Evolutionary conservation across 30 jellyfish, hydroid and myxozoan genomes (phyloP).

Genomic region (Cassiopea andromeda): DNA sequence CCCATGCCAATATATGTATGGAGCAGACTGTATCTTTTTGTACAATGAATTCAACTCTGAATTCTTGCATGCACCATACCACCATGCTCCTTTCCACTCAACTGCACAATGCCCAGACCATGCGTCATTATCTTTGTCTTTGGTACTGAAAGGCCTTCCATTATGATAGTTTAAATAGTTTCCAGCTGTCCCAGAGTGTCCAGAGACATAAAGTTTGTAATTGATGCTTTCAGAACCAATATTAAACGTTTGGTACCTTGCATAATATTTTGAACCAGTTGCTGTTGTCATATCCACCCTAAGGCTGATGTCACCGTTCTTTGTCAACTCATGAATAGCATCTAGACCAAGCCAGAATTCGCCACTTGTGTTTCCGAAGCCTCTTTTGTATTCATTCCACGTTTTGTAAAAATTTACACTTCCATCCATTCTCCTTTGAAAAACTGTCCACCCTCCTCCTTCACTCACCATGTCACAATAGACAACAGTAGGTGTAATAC

Average conservation of each 20-base stretch:
- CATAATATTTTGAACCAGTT: neutral
- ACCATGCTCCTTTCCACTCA: neutral
- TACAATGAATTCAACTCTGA: neutral
- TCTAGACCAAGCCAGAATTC: slow-evolving; percentile 21
- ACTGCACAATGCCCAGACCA: neutral
- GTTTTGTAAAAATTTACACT: slow-evolving; percentile 2
- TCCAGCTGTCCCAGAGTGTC: slow-evolving; percentile 26
- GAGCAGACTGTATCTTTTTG: neutral
- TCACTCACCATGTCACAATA: slow-evolving; percentile 18
- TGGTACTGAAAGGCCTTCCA: neutral
- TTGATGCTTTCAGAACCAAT: slow-evolving; percentile 9
- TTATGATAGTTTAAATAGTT: neutral
- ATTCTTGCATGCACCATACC: neutral
- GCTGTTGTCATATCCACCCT: neutral
- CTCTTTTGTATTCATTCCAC: slow-evolving; percentile 11
- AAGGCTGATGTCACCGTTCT: neutral
- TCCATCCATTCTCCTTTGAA: slow-evolving; percentile 19
- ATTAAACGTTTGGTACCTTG: neutral
- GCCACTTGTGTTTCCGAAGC: slow-evolving; percentile 8
- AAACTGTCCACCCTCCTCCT: slow-evolving; percentile 32
- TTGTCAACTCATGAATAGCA: slow-evolving; percentile 14
- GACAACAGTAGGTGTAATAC: slow-evolving; percentile 19
- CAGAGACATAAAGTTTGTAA: slow-evolving; percentile 9
- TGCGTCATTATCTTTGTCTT: slow-evolving; percentile 9
- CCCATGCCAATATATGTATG: neutral